phyloP scores from a whole-genome alignment of 2,888 invertebrate genomes.

The Limnephilus auricula region DNA sequence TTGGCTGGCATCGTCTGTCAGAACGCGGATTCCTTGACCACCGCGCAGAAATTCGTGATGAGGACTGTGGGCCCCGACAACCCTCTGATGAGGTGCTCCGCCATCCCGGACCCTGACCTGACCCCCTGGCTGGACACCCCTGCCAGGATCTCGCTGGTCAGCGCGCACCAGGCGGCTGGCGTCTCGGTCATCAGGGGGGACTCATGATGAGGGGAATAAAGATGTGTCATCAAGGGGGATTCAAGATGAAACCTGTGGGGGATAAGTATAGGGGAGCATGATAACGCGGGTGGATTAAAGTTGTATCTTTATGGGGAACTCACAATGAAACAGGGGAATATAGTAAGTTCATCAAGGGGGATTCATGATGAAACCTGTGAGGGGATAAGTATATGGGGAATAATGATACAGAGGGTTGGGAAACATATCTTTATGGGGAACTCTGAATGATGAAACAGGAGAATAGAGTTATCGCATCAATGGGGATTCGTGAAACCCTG shows the following conservation, averaged over 20 bases:
- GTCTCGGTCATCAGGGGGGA: slow-evolving; percentile 28
- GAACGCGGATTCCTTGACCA: slow-evolving; percentile 82
- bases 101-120: slow-evolving; percentile 79
- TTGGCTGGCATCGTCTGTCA: slow-evolving; percentile 87
- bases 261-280: neutral
- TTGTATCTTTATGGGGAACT: neutral
- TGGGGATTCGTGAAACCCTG: too few species aligned
- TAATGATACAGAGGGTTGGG: too few species aligned
- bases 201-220: neutral
- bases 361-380: neutral
- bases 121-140: slow-evolving; percentile 77
- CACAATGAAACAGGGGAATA: too few species aligned
- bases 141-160: slow-evolving; percentile 29
- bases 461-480: too few species aligned
- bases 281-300: neutral
- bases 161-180: neutral
- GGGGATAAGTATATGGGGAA: too few species aligned
- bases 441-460: too few species aligned
- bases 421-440: too few species aligned
- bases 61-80: slow-evolving; percentile 78
- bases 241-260: neutral
- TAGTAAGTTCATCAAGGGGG: neutral
- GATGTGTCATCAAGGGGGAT: neutral
- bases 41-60: slow-evolving; percentile 85
- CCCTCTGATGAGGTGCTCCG: slow-evolving; percentile 81